Percentiles rank a stretch among this genome's conserved stretches.
Evolutionary conservation across 92 coral and sea anemone species (phyloP).

Genomic region (Phymanthus crucifer): DNA sequence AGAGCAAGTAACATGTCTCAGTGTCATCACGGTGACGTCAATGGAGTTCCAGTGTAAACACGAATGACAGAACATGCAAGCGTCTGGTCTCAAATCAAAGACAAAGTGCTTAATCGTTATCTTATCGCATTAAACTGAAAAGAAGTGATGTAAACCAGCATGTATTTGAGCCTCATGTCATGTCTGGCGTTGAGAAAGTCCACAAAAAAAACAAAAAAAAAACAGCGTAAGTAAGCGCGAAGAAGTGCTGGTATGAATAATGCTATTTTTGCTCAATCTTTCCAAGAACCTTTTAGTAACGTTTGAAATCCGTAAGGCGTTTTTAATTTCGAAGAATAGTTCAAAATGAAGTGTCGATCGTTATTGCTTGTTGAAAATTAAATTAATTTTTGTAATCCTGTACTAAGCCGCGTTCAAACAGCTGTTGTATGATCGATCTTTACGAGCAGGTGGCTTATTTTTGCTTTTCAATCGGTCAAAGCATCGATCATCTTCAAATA

Average conservation of each 20-base stretch:
- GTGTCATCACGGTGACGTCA: background rate
- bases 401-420: background rate
- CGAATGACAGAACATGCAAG: background rate
- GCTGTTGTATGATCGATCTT: background rate
- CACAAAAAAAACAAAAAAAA: too few relatives aligned
- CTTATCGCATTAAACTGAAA: background rate
- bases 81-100: background rate
- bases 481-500: background rate
- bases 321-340: too few relatives aligned
- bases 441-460: constrained; percentile 25
- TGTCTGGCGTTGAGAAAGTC: background rate
- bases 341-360: too few relatives aligned
- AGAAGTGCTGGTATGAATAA: too few relatives aligned
- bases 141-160: background rate
- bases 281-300: too few relatives aligned
- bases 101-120: background rate
- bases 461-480: background rate
- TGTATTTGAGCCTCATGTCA: background rate
- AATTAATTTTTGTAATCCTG: background rate
- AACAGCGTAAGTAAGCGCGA: too few relatives aligned
- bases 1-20: background rate
- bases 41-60: background rate
- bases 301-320: too few relatives aligned
- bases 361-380: too few relatives aligned
- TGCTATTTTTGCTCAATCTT: too few relatives aligned